phyloP scores from a whole-genome alignment of 2,888 invertebrate species.

The Octonoba sinensis region DNA sequence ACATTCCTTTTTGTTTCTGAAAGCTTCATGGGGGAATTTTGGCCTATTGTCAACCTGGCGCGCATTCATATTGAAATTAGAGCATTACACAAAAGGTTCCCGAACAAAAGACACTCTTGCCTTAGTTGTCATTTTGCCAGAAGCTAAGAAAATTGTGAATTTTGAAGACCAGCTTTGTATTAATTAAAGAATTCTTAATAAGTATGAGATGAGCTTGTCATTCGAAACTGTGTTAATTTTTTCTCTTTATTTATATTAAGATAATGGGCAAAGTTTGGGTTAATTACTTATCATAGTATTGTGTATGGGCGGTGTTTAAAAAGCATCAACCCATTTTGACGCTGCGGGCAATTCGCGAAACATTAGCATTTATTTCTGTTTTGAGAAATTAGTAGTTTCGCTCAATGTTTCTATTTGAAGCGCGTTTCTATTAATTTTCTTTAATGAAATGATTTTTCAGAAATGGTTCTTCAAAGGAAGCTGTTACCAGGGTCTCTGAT shows the following conservation, averaged over 20 bases:
- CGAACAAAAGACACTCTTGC: conserved; percentile 18
- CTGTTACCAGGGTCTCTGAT: too few relatives aligned
- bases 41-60: conserved; percentile 24
- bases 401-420: too few relatives aligned
- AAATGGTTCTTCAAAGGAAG: too few relatives aligned
- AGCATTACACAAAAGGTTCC: conserved; percentile 9
- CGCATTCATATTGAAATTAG: conserved; percentile 60
- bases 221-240: background rate
- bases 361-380: too few relatives aligned
- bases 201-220: background rate
- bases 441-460: too few relatives aligned
- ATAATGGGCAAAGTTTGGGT: conserved; percentile 35
- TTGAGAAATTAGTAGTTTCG: too few relatives aligned
- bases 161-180: conserved; percentile 38
- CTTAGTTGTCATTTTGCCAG: conserved; percentile 57
- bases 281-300: conserved; percentile 36
- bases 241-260: conserved; percentile 35
- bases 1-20: conserved; percentile 1
- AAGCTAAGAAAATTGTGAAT: conserved; percentile 30
- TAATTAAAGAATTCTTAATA: conserved; percentile 58
- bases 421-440: too few relatives aligned
- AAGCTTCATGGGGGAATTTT: conserved; percentile 1
- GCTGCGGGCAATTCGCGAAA: too few relatives aligned
- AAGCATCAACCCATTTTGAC: too few relatives aligned
- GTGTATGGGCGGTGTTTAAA: background rate